Base-by-base conservation (phyloP, 2,888 invertebrate genomes). In the Lycophotia porphyrea region DNA sequence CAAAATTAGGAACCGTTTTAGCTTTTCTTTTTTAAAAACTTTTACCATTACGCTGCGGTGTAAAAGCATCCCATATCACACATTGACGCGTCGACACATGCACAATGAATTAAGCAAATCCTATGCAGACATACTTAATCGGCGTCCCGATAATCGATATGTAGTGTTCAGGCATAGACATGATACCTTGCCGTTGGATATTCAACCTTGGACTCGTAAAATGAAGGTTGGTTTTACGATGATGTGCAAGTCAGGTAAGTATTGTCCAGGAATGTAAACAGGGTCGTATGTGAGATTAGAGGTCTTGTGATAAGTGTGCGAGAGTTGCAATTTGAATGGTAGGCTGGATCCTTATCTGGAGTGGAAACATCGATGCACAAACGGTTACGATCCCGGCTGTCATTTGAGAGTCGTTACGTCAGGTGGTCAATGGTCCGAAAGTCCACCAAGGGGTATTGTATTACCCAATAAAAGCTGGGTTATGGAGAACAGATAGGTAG, bases 61-160 rank as follows among this genome's bases (percentile, higher is more conserved):
- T 84, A 49, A 84, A 9, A 11, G 13, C 8, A 18, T 24, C 5
- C 68, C 39, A 21, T 76, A 65, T 76, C 63, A 71, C 81, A 66
- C 58, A 61, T 42, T 83, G 87, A 84, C 83, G 83, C 73, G 83
- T 67, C 84, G 82, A 90, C 86, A 88, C 87, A 86, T 88, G 89
- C 85, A 85, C 84, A 84, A 84, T 89, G 89, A 86, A 86, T 89
- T 89, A 88, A 84, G 80, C 89, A 86, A 88, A 89, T 90, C 88
- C 83, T 78, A 68, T 86, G 86, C 86, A 86, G 87, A 89, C 88
- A 85, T 84, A 84, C 84, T 76, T 87, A 86, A 90, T 90, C 87
- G 79, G 76, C 68, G 78, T 79, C 74, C 82, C 84, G 72, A 87
- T 87, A 86, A 87, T 85, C 86, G 78, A 87, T 85, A 78, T 83